Evolutionary conservation across 2,113 vertebrate species (phyloP).

Genomic region (Oceanodroma tethys): DNA sequence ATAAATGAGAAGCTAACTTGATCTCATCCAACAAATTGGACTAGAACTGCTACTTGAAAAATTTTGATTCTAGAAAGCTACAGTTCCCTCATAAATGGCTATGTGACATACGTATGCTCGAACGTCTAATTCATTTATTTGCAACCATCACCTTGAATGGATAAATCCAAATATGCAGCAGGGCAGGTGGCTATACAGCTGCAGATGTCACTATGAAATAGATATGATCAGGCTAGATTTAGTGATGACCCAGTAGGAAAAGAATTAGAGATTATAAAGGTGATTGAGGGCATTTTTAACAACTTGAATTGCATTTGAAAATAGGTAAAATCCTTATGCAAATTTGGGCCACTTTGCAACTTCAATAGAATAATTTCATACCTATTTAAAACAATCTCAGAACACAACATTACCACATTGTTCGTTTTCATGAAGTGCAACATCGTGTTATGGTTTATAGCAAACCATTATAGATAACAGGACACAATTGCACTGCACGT

Average conservation of each 20-base stretch:
- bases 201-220: constrained; percentile 13
- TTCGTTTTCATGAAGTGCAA: neutral
- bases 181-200: constrained; percentile 16
- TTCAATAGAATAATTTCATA: constrained; percentile 9
- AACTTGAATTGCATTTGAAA: constrained; percentile 22
- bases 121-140: constrained; percentile 13
- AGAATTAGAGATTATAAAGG: constrained; percentile 17
- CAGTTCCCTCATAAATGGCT: neutral
- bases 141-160: neutral
- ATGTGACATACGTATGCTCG: neutral
- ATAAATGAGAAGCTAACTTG: neutral
- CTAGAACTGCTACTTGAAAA: neutral
- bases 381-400: constrained; percentile 14
- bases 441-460: neutral
- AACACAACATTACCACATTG: neutral
- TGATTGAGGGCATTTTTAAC: neutral
- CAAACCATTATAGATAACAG: constrained; percentile 16
- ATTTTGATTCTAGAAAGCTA: neutral
- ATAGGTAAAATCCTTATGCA: constrained; percentile 13
- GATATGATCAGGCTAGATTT: constrained; percentile 5
- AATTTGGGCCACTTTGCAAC: constrained; percentile 25
- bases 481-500: neutral
- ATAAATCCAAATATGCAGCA: constrained; percentile 2
- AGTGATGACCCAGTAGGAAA: neutral
- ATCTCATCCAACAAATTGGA: neutral